phyloP scores from a whole-genome alignment of 2,113 vertebrate species.

The Chaenocephalus aceratus region DNA sequence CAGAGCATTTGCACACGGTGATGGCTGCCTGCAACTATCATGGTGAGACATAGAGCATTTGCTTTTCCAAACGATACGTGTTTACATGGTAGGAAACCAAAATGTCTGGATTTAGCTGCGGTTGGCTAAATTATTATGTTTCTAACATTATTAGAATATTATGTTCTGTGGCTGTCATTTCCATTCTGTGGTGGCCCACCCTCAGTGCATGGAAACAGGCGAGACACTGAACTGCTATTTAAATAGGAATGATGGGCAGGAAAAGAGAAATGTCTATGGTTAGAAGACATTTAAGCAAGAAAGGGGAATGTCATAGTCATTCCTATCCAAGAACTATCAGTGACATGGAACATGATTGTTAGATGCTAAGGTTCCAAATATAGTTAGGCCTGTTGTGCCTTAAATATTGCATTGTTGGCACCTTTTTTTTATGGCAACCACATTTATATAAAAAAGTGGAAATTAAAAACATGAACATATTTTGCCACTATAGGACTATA shows the following conservation, averaged over 20 bases:
- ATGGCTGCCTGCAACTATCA: constrained; percentile 92
- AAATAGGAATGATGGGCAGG: neutral
- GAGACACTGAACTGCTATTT: constrained; percentile 19
- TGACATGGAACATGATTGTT: constrained; percentile 18
- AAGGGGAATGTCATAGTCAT: constrained; percentile 14
- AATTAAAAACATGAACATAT: neutral
- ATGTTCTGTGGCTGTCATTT: neutral
- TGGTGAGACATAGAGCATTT: constrained; percentile 76
- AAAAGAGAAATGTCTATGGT: constrained; percentile 14
- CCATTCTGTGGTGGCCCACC: constrained; percentile 11
- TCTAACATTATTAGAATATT: neutral
- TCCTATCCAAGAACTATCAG: neutral
- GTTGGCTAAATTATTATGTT: neutral
- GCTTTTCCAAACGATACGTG: neutral
- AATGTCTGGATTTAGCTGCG: neutral
- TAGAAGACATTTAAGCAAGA: constrained; percentile 21
- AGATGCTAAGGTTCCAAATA: neutral
- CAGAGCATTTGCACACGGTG: constrained; percentile 81
- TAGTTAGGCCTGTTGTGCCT: neutral
- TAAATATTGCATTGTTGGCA: neutral
- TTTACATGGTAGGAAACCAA: neutral
- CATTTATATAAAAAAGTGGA: neutral
- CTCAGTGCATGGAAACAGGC: constrained; percentile 2
- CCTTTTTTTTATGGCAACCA: neutral
- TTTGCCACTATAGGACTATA: too few species aligned